Evolutionary conservation across 2,888 invertebrate species (phyloP), one percentile per base, ranked within the genome.

Genomic region (Pyralis farinalis): DNA sequence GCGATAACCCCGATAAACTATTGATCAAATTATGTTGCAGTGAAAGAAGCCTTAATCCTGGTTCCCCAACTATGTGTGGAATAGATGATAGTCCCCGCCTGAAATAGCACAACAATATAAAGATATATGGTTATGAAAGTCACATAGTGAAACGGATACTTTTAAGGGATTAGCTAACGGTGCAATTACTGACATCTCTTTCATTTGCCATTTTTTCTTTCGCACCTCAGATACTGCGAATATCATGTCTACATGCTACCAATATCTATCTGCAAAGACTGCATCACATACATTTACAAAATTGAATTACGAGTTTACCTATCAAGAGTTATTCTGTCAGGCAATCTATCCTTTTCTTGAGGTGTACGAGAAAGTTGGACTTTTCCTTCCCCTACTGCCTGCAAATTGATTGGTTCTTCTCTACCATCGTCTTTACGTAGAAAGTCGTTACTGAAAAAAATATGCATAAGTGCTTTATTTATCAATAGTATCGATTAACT

Each of bases 21-120:
- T 91, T 94, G 46, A 98, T 94, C 63, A 96, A 91, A 88, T 98
- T 98, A 82, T 98, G 97, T 72, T 98, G 98, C 46, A 98, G 90
- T 33, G 98, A 98, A 52, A 98, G 86, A 46, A 98, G 90, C 40
- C 97, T 91, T 43, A 97, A 87, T 51, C 93, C 94, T 11, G 94
- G 92, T 68, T 96, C 97, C 38, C 94, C 95, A 47, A 95, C 93
- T 58, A 97, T 93, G 47, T 93, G 89, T 0, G 97, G 97, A 63
- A 97, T 93, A 12, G 93, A 91, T n/a, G 94, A 94, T 40, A 97
- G 84, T 21, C 97, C 96, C 41, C 95, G 88, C 62, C 95, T 91
- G 71, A 40, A 76, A 77, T 40, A 12, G 41, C 42, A 33, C 32
- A 27, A 34, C 33, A 25, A 22, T 21, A 12, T 25, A 1, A 12